phyloP scores from a whole-genome alignment of 2,797 vertebrate species.

The Euthynnus affinis region DNA sequence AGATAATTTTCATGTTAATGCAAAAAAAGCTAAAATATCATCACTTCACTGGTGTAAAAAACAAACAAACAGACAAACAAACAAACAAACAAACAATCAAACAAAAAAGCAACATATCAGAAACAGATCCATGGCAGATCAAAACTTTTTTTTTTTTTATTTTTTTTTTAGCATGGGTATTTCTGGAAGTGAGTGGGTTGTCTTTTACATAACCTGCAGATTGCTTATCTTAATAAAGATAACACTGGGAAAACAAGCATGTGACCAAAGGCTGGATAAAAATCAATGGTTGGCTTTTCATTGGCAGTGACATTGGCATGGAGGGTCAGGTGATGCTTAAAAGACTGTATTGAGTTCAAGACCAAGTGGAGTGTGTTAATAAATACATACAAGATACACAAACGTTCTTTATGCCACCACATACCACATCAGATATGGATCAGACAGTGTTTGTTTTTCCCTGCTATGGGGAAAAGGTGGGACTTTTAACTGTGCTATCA shows the following conservation, averaged over 20 bases:
- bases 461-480: background rate
- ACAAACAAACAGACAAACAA: background rate
- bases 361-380: no score
- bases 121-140: background rate
- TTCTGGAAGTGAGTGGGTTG: background rate
- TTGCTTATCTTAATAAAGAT: slow-evolving; percentile 40
- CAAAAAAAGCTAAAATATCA: no score
- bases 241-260: slow-evolving; percentile 32
- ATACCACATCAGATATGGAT: background rate
- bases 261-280: slow-evolving; percentile 13
- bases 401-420: no score
- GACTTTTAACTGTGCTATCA: background rate
- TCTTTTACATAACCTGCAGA: slow-evolving; percentile 43
- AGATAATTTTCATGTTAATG: no score
- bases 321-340: slow-evolving; percentile 13
- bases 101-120: background rate
- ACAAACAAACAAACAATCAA: background rate
- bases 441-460: slow-evolving; percentile 6
- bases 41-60: no score
- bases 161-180: background rate
- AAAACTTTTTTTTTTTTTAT: no score
- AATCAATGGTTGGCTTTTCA: slow-evolving; percentile 37
- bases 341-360: background rate
- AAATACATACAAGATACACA: background rate
- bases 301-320: background rate